Evolutionary conservation across 2,888 invertebrate genomes (phyloP), one percentile per base, ranked within the genome.

Genomic region (Caenorhabditis uteleia): DNA sequence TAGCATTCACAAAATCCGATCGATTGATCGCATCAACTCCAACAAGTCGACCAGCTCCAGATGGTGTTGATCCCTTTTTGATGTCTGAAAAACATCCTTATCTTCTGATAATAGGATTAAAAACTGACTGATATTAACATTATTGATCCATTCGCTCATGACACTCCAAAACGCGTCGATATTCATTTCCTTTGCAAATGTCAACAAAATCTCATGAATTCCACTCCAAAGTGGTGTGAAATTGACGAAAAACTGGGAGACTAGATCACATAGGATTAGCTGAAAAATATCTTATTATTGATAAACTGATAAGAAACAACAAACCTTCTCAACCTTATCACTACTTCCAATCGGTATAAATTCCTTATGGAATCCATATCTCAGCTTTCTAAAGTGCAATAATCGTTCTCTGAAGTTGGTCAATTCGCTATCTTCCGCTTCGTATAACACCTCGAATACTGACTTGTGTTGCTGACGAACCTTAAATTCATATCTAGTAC

Each of bases 191-290:
- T 59, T 87, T 0, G 91, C 91, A 82, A 90, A 91, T 0, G 89
- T 55, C 2, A 38, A 88, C 43, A 95, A 88, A 36, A 93, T 87
- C 79, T 90, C 88, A 16, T 88, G 86, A 0, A 91, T 87, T 0
- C 93, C 92, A 65, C 91, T 90, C 95, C 95, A 95, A 0, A 95
- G 84, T 14, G 92, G 86, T 74, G 91, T 90, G 79, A 95, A 94
- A 83, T 94, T 94, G 20, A 91, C 87, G 83, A 91, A 91, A 45
- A 94, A 85, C 60, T 83, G 88, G 2, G 94, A 93, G 29, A 94
- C 87, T 77, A 94, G 87, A 78, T 91, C 92, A 62, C 89, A 87
- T 20, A 95, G 82, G 0, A 90, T 89, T 20, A 71, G n/a, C n/a
- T n/a, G n/a, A n/a, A n/a, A n/a, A n/a, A n/a, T n/a, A n/a, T n/a